phyloP scores from a whole-genome alignment of 2,113 vertebrate genomes.

The Pampusana beccarii region DNA sequence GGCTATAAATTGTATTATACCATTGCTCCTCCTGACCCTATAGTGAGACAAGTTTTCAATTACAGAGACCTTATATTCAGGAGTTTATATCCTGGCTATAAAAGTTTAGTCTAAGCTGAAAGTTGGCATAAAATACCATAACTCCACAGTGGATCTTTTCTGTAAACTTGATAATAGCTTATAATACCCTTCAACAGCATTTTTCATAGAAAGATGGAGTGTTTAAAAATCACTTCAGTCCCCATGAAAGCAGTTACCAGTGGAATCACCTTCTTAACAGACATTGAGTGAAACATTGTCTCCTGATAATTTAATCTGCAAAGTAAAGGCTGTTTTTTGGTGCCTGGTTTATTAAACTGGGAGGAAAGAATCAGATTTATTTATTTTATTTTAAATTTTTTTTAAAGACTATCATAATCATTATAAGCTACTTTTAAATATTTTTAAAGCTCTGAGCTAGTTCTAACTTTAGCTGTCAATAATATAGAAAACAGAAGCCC shows the following conservation, averaged over 20 bases:
- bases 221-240: not conserved
- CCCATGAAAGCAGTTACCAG: not conserved
- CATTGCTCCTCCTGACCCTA: slow-evolving; percentile 15
- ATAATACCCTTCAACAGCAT: not conserved
- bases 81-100: slow-evolving; percentile 43
- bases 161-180: slow-evolving; percentile 24
- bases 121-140: slow-evolving; percentile 37
- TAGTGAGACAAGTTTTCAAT: slow-evolving; percentile 10
- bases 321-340: not conserved
- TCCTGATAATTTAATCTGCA: not conserved
- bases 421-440: not conserved
- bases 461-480: not conserved
- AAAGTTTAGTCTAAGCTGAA: slow-evolving; percentile 49
- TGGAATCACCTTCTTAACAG: not conserved
- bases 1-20: slow-evolving; percentile 36
- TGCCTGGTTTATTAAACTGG: not conserved
- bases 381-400: no score
- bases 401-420: not conserved
- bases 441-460: not conserved
- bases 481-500: not conserved
- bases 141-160: slow-evolving; percentile 17
- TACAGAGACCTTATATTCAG: not conserved
- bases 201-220: not conserved
- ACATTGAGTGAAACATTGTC: not conserved
- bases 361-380: not conserved